phyloP scores from a whole-genome alignment of 2,888 invertebrate species.

The Plutella xylostella region DNA sequence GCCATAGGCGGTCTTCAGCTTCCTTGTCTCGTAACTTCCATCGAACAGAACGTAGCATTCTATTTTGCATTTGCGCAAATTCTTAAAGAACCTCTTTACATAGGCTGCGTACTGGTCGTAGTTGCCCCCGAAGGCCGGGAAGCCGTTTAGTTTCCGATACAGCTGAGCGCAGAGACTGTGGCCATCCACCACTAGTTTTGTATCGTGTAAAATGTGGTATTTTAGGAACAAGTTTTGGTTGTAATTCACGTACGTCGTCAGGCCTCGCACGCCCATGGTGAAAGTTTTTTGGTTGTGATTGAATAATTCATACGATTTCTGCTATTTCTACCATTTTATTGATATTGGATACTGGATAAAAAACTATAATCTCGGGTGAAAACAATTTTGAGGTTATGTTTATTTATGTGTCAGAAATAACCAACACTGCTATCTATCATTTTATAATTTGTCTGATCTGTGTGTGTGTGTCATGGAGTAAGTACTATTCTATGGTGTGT shows the following conservation, averaged over 20 bases:
- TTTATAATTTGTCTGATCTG: no score
- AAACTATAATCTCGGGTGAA: no score
- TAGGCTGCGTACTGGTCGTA: constrained; percentile 80
- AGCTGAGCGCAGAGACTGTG: constrained; percentile 79
- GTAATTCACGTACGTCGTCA: constrained; percentile 82
- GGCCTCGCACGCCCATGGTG: constrained; percentile 87
- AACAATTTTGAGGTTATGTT: no score
- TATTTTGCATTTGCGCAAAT: constrained; percentile 77
- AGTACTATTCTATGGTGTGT: no score
- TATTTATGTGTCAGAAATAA: no score
- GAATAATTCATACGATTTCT: no score
- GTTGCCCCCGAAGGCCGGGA: constrained; percentile 86
- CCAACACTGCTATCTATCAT: no score
- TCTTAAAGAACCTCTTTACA: constrained; percentile 76
- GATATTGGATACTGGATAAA: no score
- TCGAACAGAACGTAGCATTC: constrained; percentile 82
- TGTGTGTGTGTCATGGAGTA: no score
- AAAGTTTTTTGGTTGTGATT: no score
- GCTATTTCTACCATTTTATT: no score
- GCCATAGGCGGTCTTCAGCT: constrained; percentile 73
- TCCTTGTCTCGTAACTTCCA: constrained; percentile 80
- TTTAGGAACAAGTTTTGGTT: constrained; percentile 75
- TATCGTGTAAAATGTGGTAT: constrained; percentile 73
- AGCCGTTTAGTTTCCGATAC: constrained; percentile 71
- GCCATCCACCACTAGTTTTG: constrained; percentile 83